phyloP scores from a whole-genome alignment of 35 echinoderm and acorn worm species.

The Lytechinus variegatus region DNA sequence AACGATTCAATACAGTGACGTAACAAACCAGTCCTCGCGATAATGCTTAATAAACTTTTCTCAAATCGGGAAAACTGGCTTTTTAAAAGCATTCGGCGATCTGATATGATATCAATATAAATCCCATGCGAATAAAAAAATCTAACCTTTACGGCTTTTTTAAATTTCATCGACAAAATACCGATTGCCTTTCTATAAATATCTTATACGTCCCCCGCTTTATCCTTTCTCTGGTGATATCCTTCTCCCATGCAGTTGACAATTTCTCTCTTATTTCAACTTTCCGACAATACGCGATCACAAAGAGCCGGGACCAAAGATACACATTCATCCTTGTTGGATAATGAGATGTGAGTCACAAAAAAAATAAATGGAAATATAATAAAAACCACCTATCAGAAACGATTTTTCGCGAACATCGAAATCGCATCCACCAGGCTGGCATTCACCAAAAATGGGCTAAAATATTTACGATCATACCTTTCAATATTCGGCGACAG shows the following conservation, averaged over 20 bases:
- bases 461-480: slow-evolving; percentile 4
- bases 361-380: background rate
- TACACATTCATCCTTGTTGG: background rate
- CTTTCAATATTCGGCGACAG: background rate
- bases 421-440: background rate
- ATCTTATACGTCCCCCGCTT: background rate
- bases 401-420: background rate
- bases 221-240: background rate
- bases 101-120: no score
- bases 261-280: background rate
- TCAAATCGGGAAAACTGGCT: no score
- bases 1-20: no score
- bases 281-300: background rate
- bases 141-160: no score
- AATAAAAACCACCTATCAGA: background rate
- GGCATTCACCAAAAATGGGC: background rate
- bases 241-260: background rate
- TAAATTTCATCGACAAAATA: no score
- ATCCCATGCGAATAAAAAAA: no score
- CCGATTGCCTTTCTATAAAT: no score
- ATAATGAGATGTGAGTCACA: slow-evolving; percentile 12
- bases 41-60: no score
- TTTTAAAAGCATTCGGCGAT: no score
- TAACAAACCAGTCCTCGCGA: no score
- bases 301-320: background rate